These are phyloP conservation scores for Esox lucius DNA, from an alignment of 2,797 vertebrate species.

Conservation along the genomic window DNA sequence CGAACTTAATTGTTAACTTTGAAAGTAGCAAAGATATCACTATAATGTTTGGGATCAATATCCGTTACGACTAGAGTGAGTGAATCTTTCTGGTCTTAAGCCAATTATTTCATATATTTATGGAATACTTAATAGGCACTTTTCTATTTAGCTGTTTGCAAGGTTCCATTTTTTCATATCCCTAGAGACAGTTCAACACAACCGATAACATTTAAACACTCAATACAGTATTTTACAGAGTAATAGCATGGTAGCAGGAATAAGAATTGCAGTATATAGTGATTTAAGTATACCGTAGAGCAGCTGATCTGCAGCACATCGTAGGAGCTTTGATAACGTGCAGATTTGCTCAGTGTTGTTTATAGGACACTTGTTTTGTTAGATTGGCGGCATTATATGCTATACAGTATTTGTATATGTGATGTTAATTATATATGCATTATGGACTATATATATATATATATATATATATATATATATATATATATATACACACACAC, in stretches of 20 bases:
- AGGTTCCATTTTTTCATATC: slow-evolving; percentile 52
- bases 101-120: slow-evolving; percentile 34
- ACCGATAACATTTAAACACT: slow-evolving; percentile 27
- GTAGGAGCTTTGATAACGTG: slow-evolving; percentile 41
- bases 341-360: slow-evolving; percentile 57
- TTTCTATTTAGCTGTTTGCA: slow-evolving; percentile 60
- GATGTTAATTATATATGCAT: slow-evolving; percentile 61
- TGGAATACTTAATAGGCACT: slow-evolving; percentile 58
- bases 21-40: slow-evolving; percentile 27
- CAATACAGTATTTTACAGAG: slow-evolving; percentile 55
- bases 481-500: slow-evolving; percentile 51
- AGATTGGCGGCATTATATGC: slow-evolving; percentile 76
- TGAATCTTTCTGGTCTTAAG: slow-evolving; percentile 23
- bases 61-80: slow-evolving; percentile 19
- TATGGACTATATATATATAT: slow-evolving; percentile 20
- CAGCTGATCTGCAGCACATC: slow-evolving; percentile 70
- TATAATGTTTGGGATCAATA: slow-evolving; percentile 23
- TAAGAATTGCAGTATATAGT: slow-evolving; percentile 46
- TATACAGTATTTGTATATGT: slow-evolving; percentile 68
- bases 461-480: no score
- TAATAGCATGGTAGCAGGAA: slow-evolving; percentile 49
- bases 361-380: slow-evolving; percentile 61
- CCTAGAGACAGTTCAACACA: slow-evolving; percentile 31
- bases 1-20: slow-evolving; percentile 27
- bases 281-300: slow-evolving; percentile 57